A percentile compares a stretch with the other conserved stretches of the same genome.
phyloP scores from a whole-genome alignment of 2,113 vertebrate species.

The Damaliscus lunatus region DNA sequence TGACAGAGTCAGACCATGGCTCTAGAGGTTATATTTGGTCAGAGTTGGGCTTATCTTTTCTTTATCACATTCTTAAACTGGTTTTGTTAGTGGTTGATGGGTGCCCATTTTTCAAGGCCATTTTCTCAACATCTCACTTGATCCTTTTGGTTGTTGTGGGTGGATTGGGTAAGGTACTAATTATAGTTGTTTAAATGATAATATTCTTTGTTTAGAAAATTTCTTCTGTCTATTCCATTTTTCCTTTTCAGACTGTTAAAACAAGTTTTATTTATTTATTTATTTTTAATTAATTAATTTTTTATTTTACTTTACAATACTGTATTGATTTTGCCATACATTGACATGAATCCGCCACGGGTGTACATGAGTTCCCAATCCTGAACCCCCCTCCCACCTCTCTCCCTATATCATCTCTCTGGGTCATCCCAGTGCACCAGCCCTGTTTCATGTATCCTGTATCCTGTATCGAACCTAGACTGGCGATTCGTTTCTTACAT shows the following conservation, averaged over 20 bases:
- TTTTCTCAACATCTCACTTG: not conserved
- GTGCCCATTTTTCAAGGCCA: not conserved
- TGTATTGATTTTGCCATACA: too few species aligned
- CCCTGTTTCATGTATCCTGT: too few species aligned
- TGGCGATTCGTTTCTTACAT: too few species aligned
- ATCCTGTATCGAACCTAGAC: too few species aligned
- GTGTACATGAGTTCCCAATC: too few species aligned
- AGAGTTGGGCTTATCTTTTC: not conserved
- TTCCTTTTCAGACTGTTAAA: not conserved
- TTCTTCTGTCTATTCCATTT: not conserved
- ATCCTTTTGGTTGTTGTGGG: not conserved
- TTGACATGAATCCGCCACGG: too few species aligned
- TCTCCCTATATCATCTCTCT: too few species aligned
- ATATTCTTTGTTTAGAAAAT: not conserved
- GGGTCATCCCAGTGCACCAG: too few species aligned
- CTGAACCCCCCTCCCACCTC: too few species aligned
- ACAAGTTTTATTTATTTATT: not conserved
- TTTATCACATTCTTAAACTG: not conserved
- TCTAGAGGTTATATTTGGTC: not conserved
- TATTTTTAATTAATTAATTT: too few species aligned
- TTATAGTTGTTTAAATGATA: not conserved
- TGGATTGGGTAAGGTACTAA: not conserved
- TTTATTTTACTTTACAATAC: too few species aligned
- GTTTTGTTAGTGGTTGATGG: not conserved
- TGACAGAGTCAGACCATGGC: not conserved